A percentile compares a stretch with the other conserved stretches of the same genome.
These are phyloP conservation scores for Dendrocopos noguchii DNA, from an alignment of 2,113 vertebrate species.

Conservation along the genomic window DNA sequence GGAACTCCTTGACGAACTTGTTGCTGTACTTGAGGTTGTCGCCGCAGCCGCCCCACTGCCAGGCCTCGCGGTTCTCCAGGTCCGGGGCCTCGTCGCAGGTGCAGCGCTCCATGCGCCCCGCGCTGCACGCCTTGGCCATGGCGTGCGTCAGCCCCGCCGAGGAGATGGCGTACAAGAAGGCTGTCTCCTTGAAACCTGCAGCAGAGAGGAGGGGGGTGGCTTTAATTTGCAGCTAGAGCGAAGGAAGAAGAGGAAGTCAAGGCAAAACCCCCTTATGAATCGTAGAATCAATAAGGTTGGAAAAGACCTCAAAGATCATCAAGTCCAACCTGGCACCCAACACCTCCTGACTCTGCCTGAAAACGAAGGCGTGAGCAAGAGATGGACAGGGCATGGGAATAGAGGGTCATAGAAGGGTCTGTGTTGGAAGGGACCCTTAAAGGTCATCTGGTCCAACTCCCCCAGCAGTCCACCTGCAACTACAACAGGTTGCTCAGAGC, in stretches of 20 bases:
- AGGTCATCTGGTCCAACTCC: too few relatives aligned
- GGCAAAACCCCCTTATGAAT: accelerated
- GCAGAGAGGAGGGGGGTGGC: neutral
- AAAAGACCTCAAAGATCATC: too few relatives aligned
- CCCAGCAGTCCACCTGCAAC: too few relatives aligned
- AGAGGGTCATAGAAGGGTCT: too few relatives aligned
- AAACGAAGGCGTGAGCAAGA: neutral
- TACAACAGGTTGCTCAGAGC: too few relatives aligned
- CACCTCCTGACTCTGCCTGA: neutral
- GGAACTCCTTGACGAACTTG: constrained; percentile 98
- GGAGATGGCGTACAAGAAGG: constrained; percentile 95
- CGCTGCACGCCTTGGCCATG: constrained; percentile 96
- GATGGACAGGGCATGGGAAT: neutral
- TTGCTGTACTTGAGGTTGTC: constrained; percentile 99
- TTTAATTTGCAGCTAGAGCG: neutral
- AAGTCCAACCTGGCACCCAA: too few relatives aligned
- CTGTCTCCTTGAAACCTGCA: constrained; percentile 96
- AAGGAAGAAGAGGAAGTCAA: accelerated
- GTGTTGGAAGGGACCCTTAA: too few relatives aligned
- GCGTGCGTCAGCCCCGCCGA: constrained; percentile 93
- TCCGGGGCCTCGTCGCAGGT: constrained; percentile 97
- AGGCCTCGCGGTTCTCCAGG: constrained; percentile 96
- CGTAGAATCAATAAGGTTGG: too few relatives aligned
- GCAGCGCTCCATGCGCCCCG: constrained; percentile 96
- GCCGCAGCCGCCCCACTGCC: constrained; percentile 98